These are phyloP conservation scores for Allophyes oxyacanthae DNA, from an alignment of 2,888 invertebrate species.

Conservation along the genomic window DNA sequence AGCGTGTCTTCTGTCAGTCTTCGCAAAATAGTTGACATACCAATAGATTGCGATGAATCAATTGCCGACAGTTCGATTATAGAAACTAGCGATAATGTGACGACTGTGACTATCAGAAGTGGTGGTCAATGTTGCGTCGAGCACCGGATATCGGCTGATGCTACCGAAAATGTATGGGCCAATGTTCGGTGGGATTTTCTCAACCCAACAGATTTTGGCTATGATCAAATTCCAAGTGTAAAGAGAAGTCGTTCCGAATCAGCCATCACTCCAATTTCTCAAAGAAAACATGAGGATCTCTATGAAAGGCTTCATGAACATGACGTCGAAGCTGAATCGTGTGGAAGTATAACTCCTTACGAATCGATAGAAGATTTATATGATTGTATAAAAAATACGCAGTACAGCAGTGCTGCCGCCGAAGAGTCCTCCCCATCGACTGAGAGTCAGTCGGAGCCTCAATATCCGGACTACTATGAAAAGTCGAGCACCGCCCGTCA, in stretches of 20 bases:
- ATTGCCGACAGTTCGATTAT: constrained; percentile 74
- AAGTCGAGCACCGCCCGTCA: constrained; percentile 81
- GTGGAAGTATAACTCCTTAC: constrained; percentile 85
- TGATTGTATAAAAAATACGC: constrained; percentile 85
- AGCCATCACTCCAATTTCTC: constrained; percentile 79
- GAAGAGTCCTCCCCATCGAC: constrained; percentile 84
- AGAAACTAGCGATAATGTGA: constrained; percentile 79
- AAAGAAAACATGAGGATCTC: constrained; percentile 80
- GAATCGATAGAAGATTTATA: constrained; percentile 87
- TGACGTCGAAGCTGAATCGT: constrained; percentile 79
- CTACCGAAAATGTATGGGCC: constrained; percentile 84
- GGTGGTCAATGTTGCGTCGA: constrained; percentile 83
- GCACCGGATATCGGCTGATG: constrained; percentile 85
- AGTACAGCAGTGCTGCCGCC: constrained; percentile 76
- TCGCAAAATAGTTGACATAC: constrained; percentile 82
- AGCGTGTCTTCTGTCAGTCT: constrained; percentile 75
- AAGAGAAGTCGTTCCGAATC: constrained; percentile 85
- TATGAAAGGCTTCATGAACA: constrained; percentile 80
- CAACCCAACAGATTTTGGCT: constrained; percentile 83
- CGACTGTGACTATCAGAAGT: constrained; percentile 79
- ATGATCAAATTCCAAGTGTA: constrained; percentile 82
- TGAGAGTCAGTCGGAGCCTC: constrained; percentile 82
- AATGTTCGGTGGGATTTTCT: constrained; percentile 86
- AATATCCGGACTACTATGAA: constrained; percentile 82
- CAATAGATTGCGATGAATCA: constrained; percentile 79